Conservation (phyloP, 2,113 vertebrate species). For the Astur gentilis region DNA sequence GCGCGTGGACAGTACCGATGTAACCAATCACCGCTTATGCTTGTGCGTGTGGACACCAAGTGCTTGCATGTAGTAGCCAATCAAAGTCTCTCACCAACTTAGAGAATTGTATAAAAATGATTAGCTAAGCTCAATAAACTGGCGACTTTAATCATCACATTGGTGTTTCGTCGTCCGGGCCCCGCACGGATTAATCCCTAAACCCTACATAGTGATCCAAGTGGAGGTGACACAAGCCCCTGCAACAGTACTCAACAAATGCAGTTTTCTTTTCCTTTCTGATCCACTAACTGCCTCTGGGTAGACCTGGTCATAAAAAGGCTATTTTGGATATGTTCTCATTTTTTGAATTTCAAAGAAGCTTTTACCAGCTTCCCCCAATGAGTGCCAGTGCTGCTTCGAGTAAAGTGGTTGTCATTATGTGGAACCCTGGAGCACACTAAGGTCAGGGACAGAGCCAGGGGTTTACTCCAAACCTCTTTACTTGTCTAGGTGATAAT, state of each 20-base stretch:
- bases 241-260: background rate
- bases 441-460: background rate
- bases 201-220: background rate
- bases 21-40: too few species aligned
- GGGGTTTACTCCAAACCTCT: background rate
- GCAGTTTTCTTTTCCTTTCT: background rate
- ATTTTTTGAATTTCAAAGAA: background rate
- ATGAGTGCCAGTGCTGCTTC: rapidly evolving
- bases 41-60: too few species aligned
- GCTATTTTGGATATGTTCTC: background rate
- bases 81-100: too few species aligned
- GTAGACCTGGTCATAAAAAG: background rate
- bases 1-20: too few species aligned
- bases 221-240: background rate
- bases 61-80: too few species aligned
- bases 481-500: background rate
- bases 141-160: too few species aligned
- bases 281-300: background rate
- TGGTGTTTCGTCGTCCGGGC: too few species aligned
- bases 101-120: too few species aligned
- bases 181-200: too few species aligned
- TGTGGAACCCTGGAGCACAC: background rate
- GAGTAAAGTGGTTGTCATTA: background rate
- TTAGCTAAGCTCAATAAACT: too few species aligned
- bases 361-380: background rate